Evolutionary conservation across 1,140 invertebrate genomes (phyloP).

Genomic region (Zaprionus kolodkinae): DNA sequence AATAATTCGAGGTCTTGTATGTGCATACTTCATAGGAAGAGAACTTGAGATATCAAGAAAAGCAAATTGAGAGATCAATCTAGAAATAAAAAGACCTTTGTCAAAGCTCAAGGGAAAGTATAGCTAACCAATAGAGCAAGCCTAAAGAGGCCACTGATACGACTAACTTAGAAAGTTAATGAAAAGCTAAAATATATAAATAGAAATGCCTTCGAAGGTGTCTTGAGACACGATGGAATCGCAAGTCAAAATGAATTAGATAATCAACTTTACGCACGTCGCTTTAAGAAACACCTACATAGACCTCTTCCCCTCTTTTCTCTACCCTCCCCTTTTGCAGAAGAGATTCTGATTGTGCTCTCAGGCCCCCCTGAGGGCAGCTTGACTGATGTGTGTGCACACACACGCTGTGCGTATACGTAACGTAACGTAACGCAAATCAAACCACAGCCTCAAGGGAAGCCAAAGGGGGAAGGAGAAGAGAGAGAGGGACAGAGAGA

Average conservation of each 20-base stretch:
- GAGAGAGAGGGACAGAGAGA: neutral
- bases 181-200: neutral
- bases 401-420: constrained; percentile 1
- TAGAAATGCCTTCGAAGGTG: neutral
- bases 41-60: too few species aligned
- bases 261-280: neutral
- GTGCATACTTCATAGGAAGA: too few species aligned
- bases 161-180: neutral
- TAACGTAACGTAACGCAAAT: constrained; percentile 17
- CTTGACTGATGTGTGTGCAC: neutral
- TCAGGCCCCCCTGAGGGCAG: neutral
- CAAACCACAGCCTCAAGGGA: constrained; percentile 12
- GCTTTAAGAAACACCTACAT: neutral
- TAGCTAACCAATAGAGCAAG: neutral
- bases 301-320: neutral
- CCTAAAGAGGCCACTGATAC: neutral
- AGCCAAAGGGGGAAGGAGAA: too few species aligned
- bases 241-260: constrained; percentile 4
- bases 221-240: neutral
- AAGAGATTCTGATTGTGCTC: neutral
- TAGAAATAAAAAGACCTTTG: too few species aligned
- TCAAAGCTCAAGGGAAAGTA: too few species aligned
- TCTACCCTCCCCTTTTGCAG: neutral
- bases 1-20: too few species aligned
- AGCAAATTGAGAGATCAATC: too few species aligned